phyloP scores from a whole-genome alignment of 2,113 vertebrate species.

The Pica pica region DNA sequence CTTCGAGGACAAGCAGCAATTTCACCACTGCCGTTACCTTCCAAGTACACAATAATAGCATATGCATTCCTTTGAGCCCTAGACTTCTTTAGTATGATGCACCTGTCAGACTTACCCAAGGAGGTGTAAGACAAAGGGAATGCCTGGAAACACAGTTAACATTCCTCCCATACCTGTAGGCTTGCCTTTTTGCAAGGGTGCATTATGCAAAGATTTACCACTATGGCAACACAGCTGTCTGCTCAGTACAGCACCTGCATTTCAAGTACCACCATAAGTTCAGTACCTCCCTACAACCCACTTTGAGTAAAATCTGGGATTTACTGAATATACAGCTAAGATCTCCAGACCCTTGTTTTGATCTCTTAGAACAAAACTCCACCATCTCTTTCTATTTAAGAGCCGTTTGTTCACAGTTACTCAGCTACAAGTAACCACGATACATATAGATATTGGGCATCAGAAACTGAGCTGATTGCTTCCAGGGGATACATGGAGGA shows the following conservation, averaged over 20 bases:
- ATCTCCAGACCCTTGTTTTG: neutral
- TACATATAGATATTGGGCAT: neutral
- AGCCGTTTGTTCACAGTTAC: neutral
- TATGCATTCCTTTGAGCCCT: neutral
- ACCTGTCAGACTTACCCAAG: neutral
- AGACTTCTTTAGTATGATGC: neutral
- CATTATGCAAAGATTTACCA: neutral
- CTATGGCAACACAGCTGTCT: neutral
- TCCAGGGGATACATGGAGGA: neutral
- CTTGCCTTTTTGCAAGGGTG: neutral
- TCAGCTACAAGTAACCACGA: neutral
- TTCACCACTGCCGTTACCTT: neutral
- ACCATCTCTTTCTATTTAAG: neutral
- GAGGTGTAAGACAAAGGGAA: neutral
- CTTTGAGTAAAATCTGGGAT: neutral
- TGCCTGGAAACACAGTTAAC: neutral
- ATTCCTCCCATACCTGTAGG: neutral
- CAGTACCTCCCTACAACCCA: neutral
- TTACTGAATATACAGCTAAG: neutral
- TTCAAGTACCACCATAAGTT: neutral
- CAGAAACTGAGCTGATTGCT: neutral
- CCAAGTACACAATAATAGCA: neutral
- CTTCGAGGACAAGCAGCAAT: neutral
- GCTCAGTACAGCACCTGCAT: neutral
- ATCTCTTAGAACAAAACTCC: neutral